A percentile compares a stretch with the other conserved stretches of the same genome.
Conservation (phyloP, 1,140 invertebrate genomes). For the Bombus waltoni region DNA sequence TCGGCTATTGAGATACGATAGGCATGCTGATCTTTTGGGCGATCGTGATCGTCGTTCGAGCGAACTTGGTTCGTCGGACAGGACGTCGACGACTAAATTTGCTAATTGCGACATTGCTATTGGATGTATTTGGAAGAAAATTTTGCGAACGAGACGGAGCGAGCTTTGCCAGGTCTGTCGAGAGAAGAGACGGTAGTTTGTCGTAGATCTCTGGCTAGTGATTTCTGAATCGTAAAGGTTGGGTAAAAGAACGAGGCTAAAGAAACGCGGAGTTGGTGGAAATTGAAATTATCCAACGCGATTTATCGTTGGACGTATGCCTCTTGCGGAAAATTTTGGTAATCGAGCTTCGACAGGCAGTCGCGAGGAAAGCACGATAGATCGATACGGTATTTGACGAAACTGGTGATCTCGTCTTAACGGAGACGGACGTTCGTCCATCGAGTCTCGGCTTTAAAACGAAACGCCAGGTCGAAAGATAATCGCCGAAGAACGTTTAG, state of each 20-base stretch:
- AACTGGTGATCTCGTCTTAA: not conserved
- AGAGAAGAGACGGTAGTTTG: too few relatives aligned
- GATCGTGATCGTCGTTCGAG: too few relatives aligned
- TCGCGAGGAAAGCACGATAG: too few relatives aligned
- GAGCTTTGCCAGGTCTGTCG: not conserved
- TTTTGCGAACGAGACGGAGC: not conserved
- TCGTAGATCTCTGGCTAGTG: too few relatives aligned
- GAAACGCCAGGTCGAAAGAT: not conserved
- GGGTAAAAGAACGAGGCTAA: too few relatives aligned
- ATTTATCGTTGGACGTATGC: too few relatives aligned
- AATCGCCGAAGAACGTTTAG: not conserved
- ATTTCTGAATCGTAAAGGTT: too few relatives aligned
- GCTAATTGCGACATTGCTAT: not conserved
- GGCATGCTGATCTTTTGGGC: not conserved
- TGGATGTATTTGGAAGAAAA: not conserved
- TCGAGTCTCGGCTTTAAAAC: not conserved
- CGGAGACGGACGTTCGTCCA: not conserved
- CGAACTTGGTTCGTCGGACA: not conserved
- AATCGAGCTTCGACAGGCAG: not conserved
- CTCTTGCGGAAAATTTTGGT: too few relatives aligned
- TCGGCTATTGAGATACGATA: not conserved
- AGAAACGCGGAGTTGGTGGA: too few relatives aligned
- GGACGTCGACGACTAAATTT: fast-evolving
- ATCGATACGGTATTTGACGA: not conserved
- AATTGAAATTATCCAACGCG: too few relatives aligned